Base-by-base conservation (phyloP, 2,113 vertebrate genomes). In the Scomber scombrus region DNA sequence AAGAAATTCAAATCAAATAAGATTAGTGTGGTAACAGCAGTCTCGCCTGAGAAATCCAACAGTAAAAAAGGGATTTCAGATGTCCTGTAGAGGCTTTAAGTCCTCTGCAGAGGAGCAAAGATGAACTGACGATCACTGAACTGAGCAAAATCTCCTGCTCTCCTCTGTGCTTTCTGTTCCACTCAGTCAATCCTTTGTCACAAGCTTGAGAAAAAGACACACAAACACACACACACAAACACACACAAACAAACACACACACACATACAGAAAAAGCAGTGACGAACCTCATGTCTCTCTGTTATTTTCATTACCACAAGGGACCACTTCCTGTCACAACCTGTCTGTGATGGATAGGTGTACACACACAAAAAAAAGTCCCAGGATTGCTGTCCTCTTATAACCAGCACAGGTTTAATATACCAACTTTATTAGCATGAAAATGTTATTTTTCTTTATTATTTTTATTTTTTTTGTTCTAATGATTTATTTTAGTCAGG, bases 101-200 rank as follows among this genome's bases (percentile, higher is more conserved):
- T 51, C 50, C 12, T 73, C 57, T 9, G 2, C 52, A 79, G 43
- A 61, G 4, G n/a, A 72, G 62, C 34, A 81, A 51, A 63, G 31
- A 68, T n/a, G 45, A 79, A 73, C 31, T 71, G 72, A 65, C 6
- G n/a, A 71, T 67, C 79, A 51, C 52, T 80, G 64, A 74, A 87
- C 70, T 81, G 77, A 76, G 58, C n/a, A 46, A 81, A 84, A 85
- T 82, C 61, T 67, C 16, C 46, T 0, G 0, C 55, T 72, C 62
- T 49, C 47, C 62, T 49, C 47, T 40, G 71, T 72, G 23, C 66
- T 79, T 81, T 76, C 77, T 46, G 26, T 84, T 88, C 78, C 75
- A 73, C 58, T 86, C 81, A 86, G 51, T 84, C 75, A 78, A 26
- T 82, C 63, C 15, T 79, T 74, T 40, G 67, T 43, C 71, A 60